Evolutionary conservation across 2,797 vertebrate genomes (phyloP).

Genomic region (Poecilia wingei): DNA sequence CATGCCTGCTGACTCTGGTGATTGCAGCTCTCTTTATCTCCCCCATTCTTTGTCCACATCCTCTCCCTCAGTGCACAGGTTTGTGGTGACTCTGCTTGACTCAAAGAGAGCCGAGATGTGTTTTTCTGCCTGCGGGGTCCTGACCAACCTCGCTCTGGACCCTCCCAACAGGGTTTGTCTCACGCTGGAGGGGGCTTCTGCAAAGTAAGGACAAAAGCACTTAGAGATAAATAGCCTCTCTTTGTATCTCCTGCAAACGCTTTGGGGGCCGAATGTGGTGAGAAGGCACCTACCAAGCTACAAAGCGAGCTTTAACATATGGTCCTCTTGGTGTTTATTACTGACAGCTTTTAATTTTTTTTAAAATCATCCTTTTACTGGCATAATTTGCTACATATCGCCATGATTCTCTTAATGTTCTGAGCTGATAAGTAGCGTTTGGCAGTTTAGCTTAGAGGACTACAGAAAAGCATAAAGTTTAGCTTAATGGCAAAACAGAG

Average conservation of each 20-base stretch:
- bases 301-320: background rate
- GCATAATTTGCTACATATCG: background rate
- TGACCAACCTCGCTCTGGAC: slow-evolving; percentile 92
- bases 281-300: background rate
- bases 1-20: slow-evolving; percentile 39
- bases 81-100: slow-evolving; percentile 89
- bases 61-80: slow-evolving; percentile 86
- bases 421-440: background rate
- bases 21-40: slow-evolving; percentile 54
- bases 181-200: slow-evolving; percentile 81
- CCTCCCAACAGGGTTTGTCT: slow-evolving; percentile 80
- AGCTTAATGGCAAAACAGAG: slow-evolving; percentile 2
- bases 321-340: background rate
- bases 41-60: slow-evolving; percentile 34
- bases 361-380: background rate
- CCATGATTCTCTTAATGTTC: background rate
- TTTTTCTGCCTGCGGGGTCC: slow-evolving; percentile 93
- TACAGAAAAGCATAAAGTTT: background rate
- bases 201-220: slow-evolving; percentile 84
- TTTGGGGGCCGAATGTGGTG: background rate
- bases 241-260: slow-evolving; percentile 5
- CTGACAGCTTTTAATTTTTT: background rate
- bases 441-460: background rate
- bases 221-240: background rate
- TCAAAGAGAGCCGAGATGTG: slow-evolving; percentile 90